Conservation (phyloP, 2,113 vertebrate species). For the Caranx ignobilis region DNA sequence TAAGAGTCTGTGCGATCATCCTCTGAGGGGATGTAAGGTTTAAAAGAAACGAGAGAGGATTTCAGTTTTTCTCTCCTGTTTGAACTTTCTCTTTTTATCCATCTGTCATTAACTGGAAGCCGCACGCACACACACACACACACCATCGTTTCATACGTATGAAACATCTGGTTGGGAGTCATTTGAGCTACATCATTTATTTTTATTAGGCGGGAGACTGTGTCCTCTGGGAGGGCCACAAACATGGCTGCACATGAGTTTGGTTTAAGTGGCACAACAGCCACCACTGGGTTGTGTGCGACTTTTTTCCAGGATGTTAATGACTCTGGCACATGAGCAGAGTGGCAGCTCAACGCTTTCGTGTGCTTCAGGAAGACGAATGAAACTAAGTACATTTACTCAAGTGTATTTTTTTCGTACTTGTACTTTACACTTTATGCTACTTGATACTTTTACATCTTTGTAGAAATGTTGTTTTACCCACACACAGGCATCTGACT, state of each 20-base stretch:
- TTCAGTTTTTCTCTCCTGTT: not conserved
- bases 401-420: no score
- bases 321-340: not conserved
- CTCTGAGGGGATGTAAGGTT: not conserved
- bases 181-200: slow-evolving; percentile 6
- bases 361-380: not conserved
- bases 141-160: not conserved
- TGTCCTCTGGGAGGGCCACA: not conserved
- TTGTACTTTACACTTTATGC: no score
- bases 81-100: not conserved
- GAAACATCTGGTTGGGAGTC: slow-evolving; percentile 13
- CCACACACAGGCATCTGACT: not conserved
- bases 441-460: not conserved
- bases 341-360: not conserved
- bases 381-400: not conserved
- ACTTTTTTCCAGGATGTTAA: not conserved
- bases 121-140: not conserved
- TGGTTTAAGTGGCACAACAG: slow-evolving; percentile 1
- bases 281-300: not conserved
- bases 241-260: not conserved
- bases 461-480: not conserved
- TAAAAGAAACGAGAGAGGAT: not conserved
- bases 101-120: not conserved
- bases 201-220: not conserved
- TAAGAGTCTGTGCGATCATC: slow-evolving; percentile 6